These are phyloP conservation scores for Sternotherus odoratus DNA, from an alignment of 2,797 vertebrate species.

Conservation along the genomic window DNA sequence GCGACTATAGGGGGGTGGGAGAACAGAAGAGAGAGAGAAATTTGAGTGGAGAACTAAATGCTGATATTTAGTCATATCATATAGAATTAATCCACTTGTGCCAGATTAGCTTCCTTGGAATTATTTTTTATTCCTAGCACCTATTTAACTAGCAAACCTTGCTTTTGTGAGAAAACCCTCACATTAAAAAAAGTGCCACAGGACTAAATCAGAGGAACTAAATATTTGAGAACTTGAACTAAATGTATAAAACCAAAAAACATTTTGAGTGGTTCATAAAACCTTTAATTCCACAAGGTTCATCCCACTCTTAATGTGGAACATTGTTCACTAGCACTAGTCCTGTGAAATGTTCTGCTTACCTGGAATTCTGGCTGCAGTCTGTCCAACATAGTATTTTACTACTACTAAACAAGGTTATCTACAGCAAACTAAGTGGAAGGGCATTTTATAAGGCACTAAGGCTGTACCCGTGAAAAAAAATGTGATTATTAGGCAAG, in stretches of 20 bases:
- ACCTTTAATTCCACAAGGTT: conserved; percentile 49
- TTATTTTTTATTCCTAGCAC: conserved; percentile 51
- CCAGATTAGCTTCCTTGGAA: conserved; percentile 30
- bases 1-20: not conserved
- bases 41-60: conserved; percentile 38
- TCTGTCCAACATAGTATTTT: conserved; percentile 41
- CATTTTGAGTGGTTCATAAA: not conserved
- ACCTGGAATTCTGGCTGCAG: conserved; percentile 40
- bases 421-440: conserved; percentile 34
- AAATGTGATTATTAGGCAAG: conserved; percentile 17
- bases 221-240: conserved; percentile 36
- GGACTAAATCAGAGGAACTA: conserved; percentile 31
- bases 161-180: conserved; percentile 32
- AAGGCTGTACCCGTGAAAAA: conserved; percentile 56
- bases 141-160: conserved; percentile 19
- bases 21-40: conserved; percentile 24
- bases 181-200: conserved; percentile 33
- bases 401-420: conserved; percentile 45
- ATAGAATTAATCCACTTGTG: conserved; percentile 29
- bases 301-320: conserved; percentile 1
- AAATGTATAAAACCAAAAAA: conserved; percentile 51
- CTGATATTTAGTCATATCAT: conserved; percentile 50
- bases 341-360: conserved; percentile 44
- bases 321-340: conserved; percentile 26
- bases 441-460: conserved; percentile 34